Conservation (phyloP, 2,797 vertebrate species). For the Selene dorsalis region DNA sequence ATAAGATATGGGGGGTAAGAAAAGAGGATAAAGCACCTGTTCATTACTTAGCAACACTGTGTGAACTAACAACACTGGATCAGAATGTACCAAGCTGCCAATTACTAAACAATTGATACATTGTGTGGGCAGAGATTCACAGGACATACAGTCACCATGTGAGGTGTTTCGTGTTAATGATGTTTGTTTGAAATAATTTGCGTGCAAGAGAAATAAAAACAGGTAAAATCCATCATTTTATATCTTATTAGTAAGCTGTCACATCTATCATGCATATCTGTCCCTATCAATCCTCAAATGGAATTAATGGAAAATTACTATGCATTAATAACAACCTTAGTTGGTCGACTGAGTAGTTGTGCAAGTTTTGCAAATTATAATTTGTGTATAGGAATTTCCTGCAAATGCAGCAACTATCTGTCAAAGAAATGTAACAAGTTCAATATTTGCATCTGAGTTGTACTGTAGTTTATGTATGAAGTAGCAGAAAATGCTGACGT, state of each 20-base stretch:
- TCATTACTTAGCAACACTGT: slow-evolving; percentile 75
- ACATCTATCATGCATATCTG: background rate
- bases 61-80: slow-evolving; percentile 68
- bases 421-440: background rate
- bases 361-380: background rate
- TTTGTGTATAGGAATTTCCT: background rate
- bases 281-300: background rate
- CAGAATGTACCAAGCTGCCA: slow-evolving; percentile 59
- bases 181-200: background rate
- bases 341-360: background rate
- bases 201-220: background rate
- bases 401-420: background rate
- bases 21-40: slow-evolving; percentile 32
- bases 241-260: background rate
- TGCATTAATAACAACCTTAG: background rate
- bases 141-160: slow-evolving; percentile 1
- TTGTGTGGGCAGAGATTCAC: slow-evolving; percentile 39
- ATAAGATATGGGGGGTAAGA: slow-evolving; percentile 10
- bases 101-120: slow-evolving; percentile 66
- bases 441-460: background rate
- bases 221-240: background rate
- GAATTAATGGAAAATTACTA: background rate
- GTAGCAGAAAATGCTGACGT: background rate
- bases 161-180: slow-evolving; percentile 14
- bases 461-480: background rate